Conservation (phyloP, 2,797 vertebrate species). For the Sebastes paucispinis region DNA sequence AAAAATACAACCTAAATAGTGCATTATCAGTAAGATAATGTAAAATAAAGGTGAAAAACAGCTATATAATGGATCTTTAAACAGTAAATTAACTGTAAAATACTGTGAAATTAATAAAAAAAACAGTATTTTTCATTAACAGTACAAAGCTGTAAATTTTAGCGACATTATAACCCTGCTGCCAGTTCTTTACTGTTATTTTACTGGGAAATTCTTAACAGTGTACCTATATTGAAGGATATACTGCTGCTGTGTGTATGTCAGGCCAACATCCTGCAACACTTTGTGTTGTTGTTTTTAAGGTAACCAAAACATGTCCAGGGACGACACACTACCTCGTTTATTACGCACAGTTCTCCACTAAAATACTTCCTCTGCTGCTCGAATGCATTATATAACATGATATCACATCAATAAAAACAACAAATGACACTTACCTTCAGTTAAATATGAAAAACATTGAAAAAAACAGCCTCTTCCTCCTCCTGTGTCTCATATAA, state of each 20-base stretch:
- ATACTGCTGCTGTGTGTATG: background rate
- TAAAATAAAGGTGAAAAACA: too few species aligned
- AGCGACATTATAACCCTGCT: too few species aligned
- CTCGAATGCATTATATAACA: background rate
- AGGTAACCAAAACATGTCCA: conserved; percentile 13
- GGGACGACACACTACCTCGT: background rate
- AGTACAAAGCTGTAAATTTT: too few species aligned
- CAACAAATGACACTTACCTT: conserved; percentile 38
- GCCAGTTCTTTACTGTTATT: too few species aligned
- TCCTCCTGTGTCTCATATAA: conserved; percentile 20
- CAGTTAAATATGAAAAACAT: conserved; percentile 26
- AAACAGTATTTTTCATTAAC: too few species aligned
- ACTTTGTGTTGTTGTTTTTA: background rate
- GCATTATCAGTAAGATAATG: too few species aligned
- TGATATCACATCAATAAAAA: accelerated
- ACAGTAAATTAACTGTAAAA: too few species aligned
- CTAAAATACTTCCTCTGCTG: background rate
- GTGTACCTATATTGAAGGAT: background rate
- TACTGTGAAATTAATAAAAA: too few species aligned
- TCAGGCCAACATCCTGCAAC: conserved; percentile 5
- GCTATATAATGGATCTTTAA: too few species aligned
- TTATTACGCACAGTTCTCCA: too few species aligned
- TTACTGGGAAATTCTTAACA: too few species aligned
- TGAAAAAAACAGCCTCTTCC: conserved; percentile 21
- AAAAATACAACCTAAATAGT: too few species aligned